Evolutionary conservation across 2,888 invertebrate genomes (phyloP).

Genomic region (Cryptus armator): DNA sequence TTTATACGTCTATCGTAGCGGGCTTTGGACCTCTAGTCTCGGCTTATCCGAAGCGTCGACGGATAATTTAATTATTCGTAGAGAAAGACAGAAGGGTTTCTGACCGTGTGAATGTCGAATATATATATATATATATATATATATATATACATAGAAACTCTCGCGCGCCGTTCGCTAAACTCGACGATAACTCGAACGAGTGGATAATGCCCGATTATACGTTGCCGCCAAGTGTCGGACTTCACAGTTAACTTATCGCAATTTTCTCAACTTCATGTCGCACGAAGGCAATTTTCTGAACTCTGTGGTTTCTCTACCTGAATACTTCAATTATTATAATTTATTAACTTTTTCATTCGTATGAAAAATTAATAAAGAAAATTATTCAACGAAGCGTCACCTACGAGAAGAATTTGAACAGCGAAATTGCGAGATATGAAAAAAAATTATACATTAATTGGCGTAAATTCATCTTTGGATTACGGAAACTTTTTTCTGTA

Average conservation of each 20-base stretch:
- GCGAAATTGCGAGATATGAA: neutral
- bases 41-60: neutral
- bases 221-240: neutral
- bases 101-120: neutral
- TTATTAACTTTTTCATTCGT: neutral
- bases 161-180: neutral
- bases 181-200: constrained; percentile 28
- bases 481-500: neutral
- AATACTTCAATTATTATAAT: neutral
- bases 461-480: neutral
- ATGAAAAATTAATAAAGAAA: neutral
- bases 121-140: neutral
- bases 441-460: neutral
- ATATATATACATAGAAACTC: neutral
- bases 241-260: neutral
- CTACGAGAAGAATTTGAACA: no score
- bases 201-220: constrained; percentile 33
- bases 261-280: neutral
- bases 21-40: neutral
- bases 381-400: neutral
- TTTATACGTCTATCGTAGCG: neutral
- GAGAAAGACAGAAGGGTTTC: constrained; percentile 6
- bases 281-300: neutral
- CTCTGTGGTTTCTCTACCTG: neutral
- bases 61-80: constrained; percentile 24